Evolutionary conservation across 2,888 invertebrate genomes (phyloP), one percentile per base, ranked within the genome.

Genomic region (Ligdia adustata): DNA sequence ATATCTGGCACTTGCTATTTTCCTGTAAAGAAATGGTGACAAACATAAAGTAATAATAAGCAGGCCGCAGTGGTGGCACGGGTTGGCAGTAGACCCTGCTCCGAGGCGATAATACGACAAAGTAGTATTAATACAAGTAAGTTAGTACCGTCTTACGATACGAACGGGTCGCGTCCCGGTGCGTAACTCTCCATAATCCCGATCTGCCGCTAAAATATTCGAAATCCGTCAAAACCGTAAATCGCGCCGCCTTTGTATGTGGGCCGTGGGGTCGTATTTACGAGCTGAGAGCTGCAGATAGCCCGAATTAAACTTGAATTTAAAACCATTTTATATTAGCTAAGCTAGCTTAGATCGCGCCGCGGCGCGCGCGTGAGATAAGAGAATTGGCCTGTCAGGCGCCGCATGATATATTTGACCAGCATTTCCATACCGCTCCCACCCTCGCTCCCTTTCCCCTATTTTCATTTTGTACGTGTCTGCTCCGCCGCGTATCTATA

Each of bases 351-450:
- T 88, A 90, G 90, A 90, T 90, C 89, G 86, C 80, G 82, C 79
- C 79, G 87, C 83, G 80, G 91, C 88, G 91, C 89, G 88, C 91
- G 90, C 89, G 82, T 76, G 83, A 93, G 94, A 94, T 94, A 94
- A 94, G 94, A 94, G 95, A 95, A 95, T 95, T 95, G 95, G 94
- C 94, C 94, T 95, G 95, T 95, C 95, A 95, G 93, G 92, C 93
- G 70, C 93, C 91, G 94, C 94, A 95, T 95, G 95, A 95, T 95
- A 95, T 95, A 95, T 95, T 94, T 94, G 94, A 94, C 94, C 94
- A 94, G 93, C 94, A 95, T 95, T 95, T 95, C 94, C 95, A 95
- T 95, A 94, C 82, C 82, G 66, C 79, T 76, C 74, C 79, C 80
- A 67, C 69, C 66, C 31, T 66, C 63, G 69, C 76, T 72, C 72